phyloP scores from a whole-genome alignment of 2,888 invertebrate genomes.

The Diarsia mendica region DNA sequence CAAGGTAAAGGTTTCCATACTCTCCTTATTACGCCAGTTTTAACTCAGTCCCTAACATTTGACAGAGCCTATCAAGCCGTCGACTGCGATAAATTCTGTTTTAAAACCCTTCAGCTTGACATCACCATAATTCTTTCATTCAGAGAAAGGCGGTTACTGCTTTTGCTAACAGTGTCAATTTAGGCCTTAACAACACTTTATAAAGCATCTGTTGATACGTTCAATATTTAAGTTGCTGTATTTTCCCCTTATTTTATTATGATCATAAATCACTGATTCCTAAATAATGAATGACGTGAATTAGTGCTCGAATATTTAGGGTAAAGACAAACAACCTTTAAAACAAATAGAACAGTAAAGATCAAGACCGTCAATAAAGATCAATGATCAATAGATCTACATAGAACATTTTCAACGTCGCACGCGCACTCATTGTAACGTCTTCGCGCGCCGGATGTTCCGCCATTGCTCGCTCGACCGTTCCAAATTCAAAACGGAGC shows the following conservation, averaged over 20 bases:
- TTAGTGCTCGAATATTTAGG: not conserved
- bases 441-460: constrained; percentile 89
- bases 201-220: not conserved
- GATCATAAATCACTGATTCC: constrained; percentile 1
- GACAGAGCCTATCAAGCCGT: not conserved
- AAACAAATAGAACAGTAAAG: constrained; percentile 58
- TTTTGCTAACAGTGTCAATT: not conserved
- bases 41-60: not conserved
- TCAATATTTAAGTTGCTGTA: not conserved
- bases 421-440: constrained; percentile 87
- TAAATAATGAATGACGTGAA: not conserved
- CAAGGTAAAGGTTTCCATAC: not conserved
- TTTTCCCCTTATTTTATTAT: not conserved
- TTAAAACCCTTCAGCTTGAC: too few relatives aligned
- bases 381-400: constrained; percentile 68
- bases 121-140: not conserved
- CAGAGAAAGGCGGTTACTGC: not conserved
- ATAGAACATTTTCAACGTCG: constrained; percentile 73
- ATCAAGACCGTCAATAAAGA: constrained; percentile 67
- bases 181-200: not conserved
- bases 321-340: constrained; percentile 22
- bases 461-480: constrained; percentile 90
- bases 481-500: constrained; percentile 90
- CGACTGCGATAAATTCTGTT: too few relatives aligned
- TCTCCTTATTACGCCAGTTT: not conserved